Evolutionary conservation across 2,113 vertebrate genomes (phyloP).

Genomic region (Anoura caudifer): DNA sequence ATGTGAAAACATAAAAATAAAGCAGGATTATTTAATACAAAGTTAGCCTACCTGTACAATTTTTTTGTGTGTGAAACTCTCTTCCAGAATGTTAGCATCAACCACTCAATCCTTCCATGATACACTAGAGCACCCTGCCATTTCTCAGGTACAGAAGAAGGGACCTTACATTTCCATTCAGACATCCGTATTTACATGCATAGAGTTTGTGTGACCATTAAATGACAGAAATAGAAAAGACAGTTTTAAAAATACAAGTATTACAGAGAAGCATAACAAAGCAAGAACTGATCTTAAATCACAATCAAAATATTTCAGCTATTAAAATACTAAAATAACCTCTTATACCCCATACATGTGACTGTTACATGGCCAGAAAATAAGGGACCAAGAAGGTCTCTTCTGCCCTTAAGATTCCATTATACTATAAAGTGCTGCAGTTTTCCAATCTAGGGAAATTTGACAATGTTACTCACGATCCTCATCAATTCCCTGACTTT

Average conservation of each 20-base stretch:
- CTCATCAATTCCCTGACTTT: background rate
- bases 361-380: background rate
- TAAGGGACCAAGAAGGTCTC: background rate
- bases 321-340: background rate
- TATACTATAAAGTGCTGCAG: background rate
- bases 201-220: background rate
- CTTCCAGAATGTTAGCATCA: background rate
- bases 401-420: background rate
- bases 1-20: background rate
- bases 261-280: background rate
- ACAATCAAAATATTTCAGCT: background rate
- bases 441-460: background rate
- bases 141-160: background rate
- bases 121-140: background rate
- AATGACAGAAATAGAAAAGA: slow-evolving; percentile 4
- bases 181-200: background rate
- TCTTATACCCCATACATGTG: background rate
- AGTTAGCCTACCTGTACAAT: background rate
- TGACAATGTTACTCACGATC: background rate
- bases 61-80: background rate
- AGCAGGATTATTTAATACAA: background rate
- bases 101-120: background rate
- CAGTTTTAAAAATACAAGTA: background rate
- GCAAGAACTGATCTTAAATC: background rate
- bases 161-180: background rate